A percentile compares a stretch with the other conserved stretches of the same genome.
These are phyloP conservation scores for Capra hircus DNA, from an alignment of 2,113 vertebrate species.

Conservation along the genomic window DNA sequence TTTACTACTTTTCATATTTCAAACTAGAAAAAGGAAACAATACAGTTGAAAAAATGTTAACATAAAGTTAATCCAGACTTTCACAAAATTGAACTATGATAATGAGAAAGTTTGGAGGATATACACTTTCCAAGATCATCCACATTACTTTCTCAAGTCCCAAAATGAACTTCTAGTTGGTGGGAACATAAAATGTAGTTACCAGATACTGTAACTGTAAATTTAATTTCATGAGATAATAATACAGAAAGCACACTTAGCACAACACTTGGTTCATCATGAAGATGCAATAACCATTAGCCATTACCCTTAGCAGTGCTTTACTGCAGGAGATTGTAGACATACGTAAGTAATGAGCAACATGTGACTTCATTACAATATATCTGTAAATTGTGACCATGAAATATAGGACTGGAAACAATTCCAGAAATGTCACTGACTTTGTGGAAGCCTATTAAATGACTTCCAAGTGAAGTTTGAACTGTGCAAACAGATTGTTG, in stretches of 20 bases:
- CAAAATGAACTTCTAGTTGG: conserved; percentile 23
- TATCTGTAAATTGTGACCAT: neutral
- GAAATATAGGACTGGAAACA: conserved; percentile 13
- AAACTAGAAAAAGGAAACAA: conserved; percentile 32
- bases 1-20: conserved; percentile 35
- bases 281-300: conserved; percentile 16
- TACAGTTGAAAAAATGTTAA: neutral
- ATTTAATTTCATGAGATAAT: conserved; percentile 58
- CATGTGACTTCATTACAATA: neutral
- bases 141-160: neutral
- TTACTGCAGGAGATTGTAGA: conserved; percentile 4
- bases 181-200: conserved; percentile 37
- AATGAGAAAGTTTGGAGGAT: neutral
- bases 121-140: neutral
- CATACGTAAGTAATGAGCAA: conserved; percentile 19
- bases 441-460: conserved; percentile 38
- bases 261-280: neutral
- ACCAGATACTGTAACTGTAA: neutral
- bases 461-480: conserved; percentile 68
- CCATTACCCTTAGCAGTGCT: neutral
- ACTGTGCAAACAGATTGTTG: conserved; percentile 60
- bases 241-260: conserved; percentile 30
- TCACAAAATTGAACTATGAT: conserved; percentile 30
- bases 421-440: conserved; percentile 52
- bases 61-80: neutral